Percentiles rank a stretch among this genome's conserved stretches.
phyloP scores from a whole-genome alignment of 2,888 invertebrate species.

The Bombyx huttoni region DNA sequence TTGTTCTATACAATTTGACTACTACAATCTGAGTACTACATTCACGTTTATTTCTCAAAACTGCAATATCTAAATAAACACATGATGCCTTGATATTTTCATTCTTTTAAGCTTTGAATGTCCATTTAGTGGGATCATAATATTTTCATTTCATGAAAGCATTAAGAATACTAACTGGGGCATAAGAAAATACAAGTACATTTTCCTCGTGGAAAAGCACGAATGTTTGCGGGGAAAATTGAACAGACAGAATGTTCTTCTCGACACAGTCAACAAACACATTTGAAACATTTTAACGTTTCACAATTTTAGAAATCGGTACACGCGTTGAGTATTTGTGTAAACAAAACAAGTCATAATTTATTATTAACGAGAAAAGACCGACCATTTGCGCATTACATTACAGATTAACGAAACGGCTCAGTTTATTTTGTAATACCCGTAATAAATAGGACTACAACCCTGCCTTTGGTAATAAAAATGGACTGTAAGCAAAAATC shows the following conservation, averaged over 20 bases:
- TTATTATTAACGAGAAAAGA: background rate
- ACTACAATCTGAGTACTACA: no score
- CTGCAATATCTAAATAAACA: no score
- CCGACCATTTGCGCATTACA: background rate
- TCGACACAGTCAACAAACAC: background rate
- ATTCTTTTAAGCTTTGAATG: no score
- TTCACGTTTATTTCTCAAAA: no score
- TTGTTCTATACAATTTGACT: no score
- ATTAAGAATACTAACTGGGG: background rate
- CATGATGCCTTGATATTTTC: no score
- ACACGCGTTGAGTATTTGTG: background rate
- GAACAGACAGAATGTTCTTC: background rate
- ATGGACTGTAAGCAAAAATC: background rate
- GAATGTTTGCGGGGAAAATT: background rate
- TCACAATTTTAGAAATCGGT: background rate
- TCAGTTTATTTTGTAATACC: constrained; percentile 1
- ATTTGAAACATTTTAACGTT: background rate
- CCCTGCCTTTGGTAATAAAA: background rate
- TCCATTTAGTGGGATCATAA: no score
- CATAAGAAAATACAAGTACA: background rate
- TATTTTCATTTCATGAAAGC: background rate
- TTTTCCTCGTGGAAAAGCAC: background rate
- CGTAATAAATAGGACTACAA: constrained; percentile 1
- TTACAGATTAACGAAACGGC: background rate
- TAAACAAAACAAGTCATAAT: background rate